Evolutionary conservation across 2,113 vertebrate species (phyloP), one percentile per base, ranked within the genome.

Genomic region (Etheostoma spectabile): DNA sequence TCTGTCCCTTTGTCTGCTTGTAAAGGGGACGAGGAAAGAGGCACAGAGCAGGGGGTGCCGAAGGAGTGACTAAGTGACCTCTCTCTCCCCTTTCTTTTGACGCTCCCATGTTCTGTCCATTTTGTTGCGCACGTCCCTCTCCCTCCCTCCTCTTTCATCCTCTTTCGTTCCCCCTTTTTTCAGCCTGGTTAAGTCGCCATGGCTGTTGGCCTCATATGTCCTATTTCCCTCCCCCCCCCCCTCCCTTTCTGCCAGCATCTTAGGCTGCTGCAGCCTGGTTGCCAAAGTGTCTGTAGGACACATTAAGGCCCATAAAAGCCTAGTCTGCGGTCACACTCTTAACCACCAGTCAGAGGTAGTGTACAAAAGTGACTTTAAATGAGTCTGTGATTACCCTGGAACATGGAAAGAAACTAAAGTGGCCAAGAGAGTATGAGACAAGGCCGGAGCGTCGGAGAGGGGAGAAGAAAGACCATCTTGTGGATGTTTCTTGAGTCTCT

Each of bases 331-430:
- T 85, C 88, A 63, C 91, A 83, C 90, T 92, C 82, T 91, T 88
- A 93, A 92, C 92, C 90, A 91, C 83, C 87, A 93, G 93, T 90
- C 92, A 90, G 90, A 90, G 91, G 88, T 90, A 92, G 92, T 93
- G 91, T 91, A 86, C 91, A 92, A 94, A 92, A 93, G 91, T 92
- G 93, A 92, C 92, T 93, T 92, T 90, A 93, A 93, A 94, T 93
- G 92, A 91, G 88, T 82, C 87, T 86, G 90, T 93, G 91, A 94
- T 93, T 93, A 93, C 90, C 84, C 80, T 45, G 88, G 91, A 93
- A 90, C 90, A 93, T 77, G 80, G 85, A 87, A 84, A 83, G 88
- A 89, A 35, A 66, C 76, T 85, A 79, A 89, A 93, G 92, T 92
- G 89, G 92, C 88, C 90, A 88, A 84, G 92, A 93, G 79, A 88